Conservation (phyloP, 2,113 vertebrate genomes). For the Artemisiospiza belli region DNA sequence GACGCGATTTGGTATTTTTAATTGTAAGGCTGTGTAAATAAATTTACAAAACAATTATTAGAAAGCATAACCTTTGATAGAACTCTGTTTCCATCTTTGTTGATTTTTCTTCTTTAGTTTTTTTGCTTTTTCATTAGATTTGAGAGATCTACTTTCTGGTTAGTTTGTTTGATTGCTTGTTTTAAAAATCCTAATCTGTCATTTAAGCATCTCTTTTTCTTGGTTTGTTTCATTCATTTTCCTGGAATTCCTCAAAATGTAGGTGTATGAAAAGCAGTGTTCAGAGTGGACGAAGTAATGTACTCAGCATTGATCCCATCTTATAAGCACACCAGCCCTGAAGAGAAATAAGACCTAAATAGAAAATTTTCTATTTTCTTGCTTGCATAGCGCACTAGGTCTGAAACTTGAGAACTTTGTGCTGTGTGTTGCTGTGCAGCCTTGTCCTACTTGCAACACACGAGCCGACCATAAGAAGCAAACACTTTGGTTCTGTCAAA, state of each 20-base stretch:
- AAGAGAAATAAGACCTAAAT: background rate
- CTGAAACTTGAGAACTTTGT: background rate
- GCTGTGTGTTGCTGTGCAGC: fast-evolving
- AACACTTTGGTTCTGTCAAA: background rate
- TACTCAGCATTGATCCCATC: background rate
- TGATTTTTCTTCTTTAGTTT: background rate
- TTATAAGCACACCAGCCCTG: background rate
- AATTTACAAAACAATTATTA: background rate
- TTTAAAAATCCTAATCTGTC: background rate
- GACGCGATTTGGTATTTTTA: background rate
- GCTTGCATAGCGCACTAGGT: background rate
- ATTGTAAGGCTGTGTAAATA: background rate
- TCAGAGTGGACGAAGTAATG: background rate
- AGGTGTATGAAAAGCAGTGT: background rate
- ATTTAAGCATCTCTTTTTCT: background rate
- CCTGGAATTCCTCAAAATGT: background rate
- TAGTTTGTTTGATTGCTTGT: background rate
- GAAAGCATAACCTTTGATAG: background rate
- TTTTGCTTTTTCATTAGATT: background rate
- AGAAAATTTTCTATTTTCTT: background rate
- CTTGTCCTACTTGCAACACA: background rate
- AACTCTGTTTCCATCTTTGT: background rate
- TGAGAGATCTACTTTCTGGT: background rate
- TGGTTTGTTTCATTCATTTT: background rate
- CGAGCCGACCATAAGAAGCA: background rate